Evolutionary conservation across 2,797 vertebrate species (phyloP).

Genomic region (Microctenopoma lineatum): DNA sequence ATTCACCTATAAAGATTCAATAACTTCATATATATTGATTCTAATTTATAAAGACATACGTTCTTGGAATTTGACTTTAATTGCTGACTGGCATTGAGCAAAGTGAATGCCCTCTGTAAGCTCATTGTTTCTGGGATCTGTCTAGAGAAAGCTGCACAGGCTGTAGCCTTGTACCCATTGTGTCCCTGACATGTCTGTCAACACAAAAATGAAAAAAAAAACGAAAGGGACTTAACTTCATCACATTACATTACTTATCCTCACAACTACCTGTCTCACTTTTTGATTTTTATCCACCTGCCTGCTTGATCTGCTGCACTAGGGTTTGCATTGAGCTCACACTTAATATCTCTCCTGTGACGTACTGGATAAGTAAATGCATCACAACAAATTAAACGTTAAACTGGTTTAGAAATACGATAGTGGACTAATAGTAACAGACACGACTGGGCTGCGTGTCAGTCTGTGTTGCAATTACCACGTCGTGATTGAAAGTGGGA

Average conservation of each 20-base stretch:
- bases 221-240: slow-evolving; percentile 2
- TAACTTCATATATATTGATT: not conserved
- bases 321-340: not conserved
- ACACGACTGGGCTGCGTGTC: slow-evolving; percentile 20
- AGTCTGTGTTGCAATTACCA: slow-evolving; percentile 58
- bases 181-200: not conserved
- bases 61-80: too few relatives aligned
- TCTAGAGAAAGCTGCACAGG: slow-evolving; percentile 41
- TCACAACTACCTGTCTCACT: slow-evolving; percentile 8
- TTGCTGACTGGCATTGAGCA: slow-evolving; percentile 29
- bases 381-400: not conserved
- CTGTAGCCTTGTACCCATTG: not conserved
- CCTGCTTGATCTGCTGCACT: not conserved
- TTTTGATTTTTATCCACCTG: not conserved
- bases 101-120: slow-evolving; percentile 30
- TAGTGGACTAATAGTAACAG: slow-evolving; percentile 1
- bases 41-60: not conserved
- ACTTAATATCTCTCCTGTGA: not conserved
- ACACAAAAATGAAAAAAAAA: not conserved
- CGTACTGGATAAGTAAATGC: not conserved
- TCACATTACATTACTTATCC: slow-evolving; percentile 7
- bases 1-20: not conserved
- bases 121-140: slow-evolving; percentile 21
- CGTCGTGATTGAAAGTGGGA: slow-evolving; percentile 69
- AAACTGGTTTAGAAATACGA: not conserved